A percentile compares a stretch with the other conserved stretches of the same genome.
Evolutionary conservation across 1,140 invertebrate species (phyloP).

Genomic region (Semibalanus balanoides): DNA sequence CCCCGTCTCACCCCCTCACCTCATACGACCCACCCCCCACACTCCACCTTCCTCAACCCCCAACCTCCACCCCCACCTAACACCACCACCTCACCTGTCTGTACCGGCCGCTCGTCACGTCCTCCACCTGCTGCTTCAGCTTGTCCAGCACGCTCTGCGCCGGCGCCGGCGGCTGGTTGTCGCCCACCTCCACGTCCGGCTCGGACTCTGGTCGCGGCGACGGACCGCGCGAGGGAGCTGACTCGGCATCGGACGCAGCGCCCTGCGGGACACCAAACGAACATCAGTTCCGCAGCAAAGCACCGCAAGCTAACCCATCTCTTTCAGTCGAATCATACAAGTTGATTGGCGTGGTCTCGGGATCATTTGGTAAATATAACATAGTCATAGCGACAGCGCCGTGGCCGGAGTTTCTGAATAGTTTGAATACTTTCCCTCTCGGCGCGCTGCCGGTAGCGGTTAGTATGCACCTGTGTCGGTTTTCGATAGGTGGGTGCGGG

Average conservation of each 20-base stretch:
- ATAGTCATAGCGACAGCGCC: background rate
- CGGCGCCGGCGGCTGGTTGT: background rate
- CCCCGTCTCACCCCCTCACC: too few species aligned
- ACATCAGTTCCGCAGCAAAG: too few species aligned
- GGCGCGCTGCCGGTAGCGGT: too few species aligned
- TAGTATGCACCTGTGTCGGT: background rate
- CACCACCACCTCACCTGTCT: too few species aligned
- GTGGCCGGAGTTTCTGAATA: background rate
- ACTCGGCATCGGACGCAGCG: background rate
- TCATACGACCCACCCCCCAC: too few species aligned
- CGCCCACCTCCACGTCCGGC: background rate
- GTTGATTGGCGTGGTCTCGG: too few species aligned
- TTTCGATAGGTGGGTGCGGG: background rate
- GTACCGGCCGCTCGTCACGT: background rate
- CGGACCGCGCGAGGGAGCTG: background rate
- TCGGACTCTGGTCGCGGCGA: background rate
- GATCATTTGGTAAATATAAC: too few species aligned
- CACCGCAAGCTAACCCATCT: too few species aligned
- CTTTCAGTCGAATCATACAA: too few species aligned
- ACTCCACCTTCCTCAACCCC: too few species aligned
- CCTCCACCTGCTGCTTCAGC: background rate
- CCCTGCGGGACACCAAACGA: background rate
- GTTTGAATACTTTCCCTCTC: background rate
- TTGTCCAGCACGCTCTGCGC: background rate
- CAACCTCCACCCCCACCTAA: too few species aligned